These are phyloP conservation scores for Malurus leucopterus DNA, from an alignment of 2,797 vertebrate species.

Conservation along the genomic window DNA sequence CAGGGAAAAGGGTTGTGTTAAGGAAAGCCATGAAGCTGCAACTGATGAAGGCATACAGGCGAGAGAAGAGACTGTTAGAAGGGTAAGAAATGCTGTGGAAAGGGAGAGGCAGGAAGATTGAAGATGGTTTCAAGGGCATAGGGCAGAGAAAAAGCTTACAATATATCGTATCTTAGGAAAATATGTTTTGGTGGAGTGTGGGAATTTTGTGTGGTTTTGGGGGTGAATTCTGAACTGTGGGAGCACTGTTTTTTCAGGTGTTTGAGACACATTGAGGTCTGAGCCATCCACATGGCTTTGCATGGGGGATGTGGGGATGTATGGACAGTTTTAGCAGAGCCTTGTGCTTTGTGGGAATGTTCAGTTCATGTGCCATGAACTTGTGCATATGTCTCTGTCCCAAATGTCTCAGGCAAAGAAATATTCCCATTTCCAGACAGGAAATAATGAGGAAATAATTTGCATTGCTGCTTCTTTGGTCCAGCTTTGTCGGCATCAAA, in stretches of 20 bases:
- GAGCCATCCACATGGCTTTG: background rate
- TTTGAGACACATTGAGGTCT: background rate
- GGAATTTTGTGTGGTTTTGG: background rate
- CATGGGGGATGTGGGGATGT: background rate
- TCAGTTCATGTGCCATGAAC: background rate
- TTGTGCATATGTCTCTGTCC: background rate
- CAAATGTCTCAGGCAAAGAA: background rate
- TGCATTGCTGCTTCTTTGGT: background rate
- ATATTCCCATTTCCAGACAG: background rate
- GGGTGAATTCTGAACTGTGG: background rate
- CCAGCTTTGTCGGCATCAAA: background rate
- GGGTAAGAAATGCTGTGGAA: background rate
- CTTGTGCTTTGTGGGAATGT: accelerated
- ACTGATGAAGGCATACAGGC: accelerated
- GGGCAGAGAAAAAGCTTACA: background rate
- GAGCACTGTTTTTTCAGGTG: background rate
- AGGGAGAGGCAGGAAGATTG: background rate
- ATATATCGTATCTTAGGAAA: background rate
- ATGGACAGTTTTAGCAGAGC: background rate
- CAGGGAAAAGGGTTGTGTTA: background rate
- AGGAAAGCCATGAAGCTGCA: background rate
- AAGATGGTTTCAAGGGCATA: background rate
- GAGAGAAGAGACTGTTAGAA: background rate
- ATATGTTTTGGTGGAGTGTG: background rate
- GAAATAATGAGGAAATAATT: background rate